Evolutionary conservation across 2,797 vertebrate genomes (phyloP), one percentile per base, ranked within the genome.

Genomic region (Anableps anableps): DNA sequence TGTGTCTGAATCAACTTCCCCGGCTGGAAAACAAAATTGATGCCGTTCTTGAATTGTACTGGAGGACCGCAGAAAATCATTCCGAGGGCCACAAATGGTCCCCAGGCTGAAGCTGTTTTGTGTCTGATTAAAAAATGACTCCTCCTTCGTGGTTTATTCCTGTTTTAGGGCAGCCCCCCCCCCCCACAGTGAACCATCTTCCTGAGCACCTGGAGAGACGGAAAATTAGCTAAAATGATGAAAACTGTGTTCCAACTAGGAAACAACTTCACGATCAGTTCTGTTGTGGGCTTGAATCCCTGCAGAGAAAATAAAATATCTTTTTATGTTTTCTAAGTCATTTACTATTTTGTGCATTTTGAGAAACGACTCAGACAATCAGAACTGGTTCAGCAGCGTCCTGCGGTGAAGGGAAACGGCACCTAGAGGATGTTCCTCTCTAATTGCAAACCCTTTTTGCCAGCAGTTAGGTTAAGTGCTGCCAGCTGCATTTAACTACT

Each of bases 371-470:
- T 78, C 51, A 3, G 7, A 10, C 17, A 43, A n/a, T 76, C 31
- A 38, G 17, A 55, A 21, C 51, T 13, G 36, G 50, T 58, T 3
- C n/a, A 31, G 34, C 1, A 9, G 66, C 47, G 1, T 53, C 50
- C 83, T 70, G 58, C 83, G 17, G 64, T 0, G 64, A 64, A 36
- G 66, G 64, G 53, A 50, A 75, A 72, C 26, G 58, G 38, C 55
- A 50, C 31, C 1, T 60, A 53, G 26, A 16, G 9, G 16, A 5
- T 50, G 29, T 72, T 83, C 38, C 21, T 45, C 43, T 70, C 26
- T 87, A 86, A 86, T 77, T 79, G 78, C 79, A 48, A 62, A 50
- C 41, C 29, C 34, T 47, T 48, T 41, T 75, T 51, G 29, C 72
- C 36, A 0, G 70, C 17, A 19, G 76, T 41, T 43, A n/a, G 71